Evolutionary conservation across 2,113 vertebrate species (phyloP), one percentile per base, ranked within the genome.

Genomic region (zebrafish (Danio rerio)): DNA sequence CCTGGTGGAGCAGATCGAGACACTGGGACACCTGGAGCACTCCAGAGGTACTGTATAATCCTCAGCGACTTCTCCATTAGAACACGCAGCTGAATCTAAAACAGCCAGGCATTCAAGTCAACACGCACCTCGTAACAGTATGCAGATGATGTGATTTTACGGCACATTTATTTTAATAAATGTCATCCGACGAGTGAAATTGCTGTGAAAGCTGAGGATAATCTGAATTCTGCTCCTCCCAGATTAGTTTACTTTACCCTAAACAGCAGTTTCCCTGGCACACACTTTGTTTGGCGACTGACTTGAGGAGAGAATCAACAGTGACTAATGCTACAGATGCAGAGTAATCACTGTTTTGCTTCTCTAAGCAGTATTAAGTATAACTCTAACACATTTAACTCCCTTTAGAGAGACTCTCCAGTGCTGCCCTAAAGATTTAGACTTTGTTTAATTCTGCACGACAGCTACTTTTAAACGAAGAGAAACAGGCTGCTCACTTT

Each of bases 1-100:
- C 92, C 94, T 99, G 89, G 97, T 96, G 92, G 98, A 99, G 88
- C 98, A 99, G 94, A 99, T 99, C 21, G 96, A 98, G 92, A 97
- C 96, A 53, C 94, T 99, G 86, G 97, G 95, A 80, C 96, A 96
- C 76, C 90, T 99, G 91, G 96, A 96, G 50, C 95, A 95, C 82
- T 94, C 91, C 16, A 93, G 93, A 92, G 98, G 97, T 99, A 95
- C 31, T 31, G 31, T 31, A 31, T 31, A 31, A 31, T 31, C 31
- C 3, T 31, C 31, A 31, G 31, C 3, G 31, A 3, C 31, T 31
- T 31, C 31, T 31, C 31, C 31, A 31, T 3, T 31, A 31, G 31
- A 31, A 31, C 7, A 52, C 49, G 5, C 49, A 52, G 49, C 49
- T 5, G 62, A 65, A 43, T 65, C 43, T 43, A 16, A 12, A 31